Evolutionary conservation across 1,140 invertebrate genomes (phyloP), one percentile per base, ranked within the genome.

Genomic region (Penaeus vannamei): DNA sequence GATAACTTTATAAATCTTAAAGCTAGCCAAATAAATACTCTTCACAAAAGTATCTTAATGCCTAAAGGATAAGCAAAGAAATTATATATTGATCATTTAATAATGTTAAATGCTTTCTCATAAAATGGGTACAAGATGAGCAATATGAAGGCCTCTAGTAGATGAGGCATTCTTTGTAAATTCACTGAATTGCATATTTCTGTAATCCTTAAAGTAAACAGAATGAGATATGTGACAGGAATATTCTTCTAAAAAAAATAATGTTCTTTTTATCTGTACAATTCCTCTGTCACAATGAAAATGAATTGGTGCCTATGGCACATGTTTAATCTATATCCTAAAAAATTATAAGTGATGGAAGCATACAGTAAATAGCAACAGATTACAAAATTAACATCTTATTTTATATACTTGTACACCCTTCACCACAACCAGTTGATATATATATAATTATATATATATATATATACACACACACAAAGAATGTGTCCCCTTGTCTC

Each of bases 281-380:
- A 59, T 81, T 19, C 26, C 60, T 81, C 46, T 59, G 26, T 81
- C 36, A 36, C 29, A 77, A 53, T 59, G 53, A 36, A 81, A 12
- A 17, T 81, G 12, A 81, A 81, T 46, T 59, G 53, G 46, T 81
- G 77, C 46, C 23, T 81, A 60, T 59, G 7, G 12, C 46, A 59
- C 79, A 29, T 36, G 26, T 80, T 59, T 60, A 46, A 81, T 59
- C 29, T 81, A 60, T 59, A 7, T 81, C 46, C 60, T 59, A 81
- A 12, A 80, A 42, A 59, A 53, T 53, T 59, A 81, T 81, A 19
- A 81, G 22, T 81, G 60, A n/a, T 81, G 79, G 79, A 81, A 81
- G 79, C 79, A 81, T 81, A 81, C 46, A 26, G 46, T 81, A 81
- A 29, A 60, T 59, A 81, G 23, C 46, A 81, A 81, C 46, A 81